Base-by-base conservation (phyloP, 2,888 invertebrate genomes). In the Drosophila pegasa region DNA sequence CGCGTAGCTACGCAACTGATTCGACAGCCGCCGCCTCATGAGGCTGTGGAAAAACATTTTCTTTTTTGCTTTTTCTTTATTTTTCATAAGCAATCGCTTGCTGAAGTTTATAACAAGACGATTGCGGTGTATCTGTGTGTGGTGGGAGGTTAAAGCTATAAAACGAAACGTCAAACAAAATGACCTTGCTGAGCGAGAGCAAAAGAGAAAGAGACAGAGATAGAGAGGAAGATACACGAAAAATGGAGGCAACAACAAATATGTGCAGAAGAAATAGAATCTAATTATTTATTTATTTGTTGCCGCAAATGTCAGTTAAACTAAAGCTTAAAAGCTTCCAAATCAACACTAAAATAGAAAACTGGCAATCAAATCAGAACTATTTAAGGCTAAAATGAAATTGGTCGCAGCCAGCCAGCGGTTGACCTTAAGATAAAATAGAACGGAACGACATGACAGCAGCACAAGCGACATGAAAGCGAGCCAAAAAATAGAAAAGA, bases 251-350 rank as follows among this genome's bases (percentile, higher is more conserved):
- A 43, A 58, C 18, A 59, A 29, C 52, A 48, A 35, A 60, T 51
- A 27, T 25, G 58, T 61, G 47, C 38, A 22, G 35, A 61, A 66
- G 71, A 79, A 82, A 80, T 80, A 75, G 77, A 74, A 80, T 76
- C 79, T 81, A 79, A 76, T 82, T 85, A 82, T 85, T 85, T 85
- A 85, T 82, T 82, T 82, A 81, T 85, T 72, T 72, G 66, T 63
- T 70, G 68, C 65, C 71, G 71, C 76, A 76, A 80, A 71, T 70
- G 78, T 71, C 79, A 81, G 75, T 56, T 80, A 70, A 80, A 65
- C 64, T 64, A 67, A 60, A 71, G 85, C 82, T 72, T 74, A 72
- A 84, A 84, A 81, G 85, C 81, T 74, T 71, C 68, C 69, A 68
- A 73, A 80, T 80, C 67, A 76, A 76, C 76, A 78, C 63, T 35